Base-by-base conservation (phyloP, 2,113 vertebrate genomes). In the Trinectes maculatus region DNA sequence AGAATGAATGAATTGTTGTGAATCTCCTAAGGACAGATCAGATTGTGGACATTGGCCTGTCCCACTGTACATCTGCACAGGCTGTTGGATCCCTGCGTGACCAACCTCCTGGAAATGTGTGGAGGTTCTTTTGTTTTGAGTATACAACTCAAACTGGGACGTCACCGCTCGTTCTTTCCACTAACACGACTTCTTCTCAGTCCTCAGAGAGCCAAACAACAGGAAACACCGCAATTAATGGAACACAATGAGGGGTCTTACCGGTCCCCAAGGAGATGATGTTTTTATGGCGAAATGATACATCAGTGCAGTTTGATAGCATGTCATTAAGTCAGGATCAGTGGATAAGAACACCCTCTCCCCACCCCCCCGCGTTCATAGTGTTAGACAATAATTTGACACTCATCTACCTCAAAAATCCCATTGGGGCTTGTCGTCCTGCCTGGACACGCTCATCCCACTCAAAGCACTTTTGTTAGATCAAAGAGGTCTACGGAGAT, bases 311-410 rank as follows among this genome's bases (percentile, higher is more conserved):
- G 48, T 70, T 59, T 74, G 43, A 84, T 83, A 54, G 63, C 49
- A 25, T 73, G 26, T 53, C 47, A 67, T 80, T 77, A 87, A 78
- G n/a, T 7, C 9, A 2, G 52, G 67, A 82, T 83, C 42, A 58
- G 65, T 63, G 29, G 54, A 69, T 48, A 67, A 69, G 52, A 74
- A 83, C 36, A 39, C 25, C 54, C 28, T 49, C 79, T 34, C 15
- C 16, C 34, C 34, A 2, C 34, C 34, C 34, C 10, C 19, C 18
- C 19, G 18, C 42, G 16, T 52, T 52, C 62, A 68, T 42, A 57
- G 64, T 65, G 46, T 28, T 62, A 82, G 77, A 79, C 70, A 78
- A 85, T 76, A 72, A 71, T 77, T 62, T 87, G 79, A 87, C 74
- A 74, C 46, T 82, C 59, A 76, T 75, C 67, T 48, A 47, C 28